Percentiles rank a stretch among this genome's conserved stretches.
Conservation (phyloP, 2,797 vertebrate genomes). For the Onychomys arenicola region DNA sequence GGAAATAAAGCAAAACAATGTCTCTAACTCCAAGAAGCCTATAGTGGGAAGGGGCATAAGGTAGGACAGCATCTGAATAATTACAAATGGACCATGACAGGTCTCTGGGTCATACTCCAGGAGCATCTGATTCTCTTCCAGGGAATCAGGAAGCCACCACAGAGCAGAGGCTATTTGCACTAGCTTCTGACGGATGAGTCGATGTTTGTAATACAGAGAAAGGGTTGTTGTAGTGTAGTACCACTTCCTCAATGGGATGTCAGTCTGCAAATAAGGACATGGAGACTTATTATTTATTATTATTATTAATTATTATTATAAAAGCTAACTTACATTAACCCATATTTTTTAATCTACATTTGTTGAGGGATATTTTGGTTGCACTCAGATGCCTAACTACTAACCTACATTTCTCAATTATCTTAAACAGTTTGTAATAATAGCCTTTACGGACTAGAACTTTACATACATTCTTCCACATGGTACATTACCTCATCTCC, state of each 20-base stretch:
- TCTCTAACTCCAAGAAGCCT: background rate
- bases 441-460: background rate
- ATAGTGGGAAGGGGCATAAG: background rate
- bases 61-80: background rate
- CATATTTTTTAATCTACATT: background rate
- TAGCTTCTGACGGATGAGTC: background rate
- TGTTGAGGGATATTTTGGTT: background rate
- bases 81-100: background rate
- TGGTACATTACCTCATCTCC: background rate
- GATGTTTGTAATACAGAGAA: background rate
- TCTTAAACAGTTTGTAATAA: background rate
- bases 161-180: background rate
- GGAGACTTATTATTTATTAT: background rate
- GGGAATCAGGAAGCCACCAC: background rate
- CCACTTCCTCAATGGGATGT: background rate
- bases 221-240: background rate
- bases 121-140: background rate
- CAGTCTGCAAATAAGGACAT: background rate
- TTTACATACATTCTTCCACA: background rate
- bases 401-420: background rate
- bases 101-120: background rate
- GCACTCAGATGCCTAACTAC: background rate
- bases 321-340: background rate
- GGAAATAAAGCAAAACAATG: background rate
- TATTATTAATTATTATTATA: too few relatives aligned